Conservation (phyloP, 1,140 invertebrate genomes). For the Lordiphosa clarofinis region DNA sequence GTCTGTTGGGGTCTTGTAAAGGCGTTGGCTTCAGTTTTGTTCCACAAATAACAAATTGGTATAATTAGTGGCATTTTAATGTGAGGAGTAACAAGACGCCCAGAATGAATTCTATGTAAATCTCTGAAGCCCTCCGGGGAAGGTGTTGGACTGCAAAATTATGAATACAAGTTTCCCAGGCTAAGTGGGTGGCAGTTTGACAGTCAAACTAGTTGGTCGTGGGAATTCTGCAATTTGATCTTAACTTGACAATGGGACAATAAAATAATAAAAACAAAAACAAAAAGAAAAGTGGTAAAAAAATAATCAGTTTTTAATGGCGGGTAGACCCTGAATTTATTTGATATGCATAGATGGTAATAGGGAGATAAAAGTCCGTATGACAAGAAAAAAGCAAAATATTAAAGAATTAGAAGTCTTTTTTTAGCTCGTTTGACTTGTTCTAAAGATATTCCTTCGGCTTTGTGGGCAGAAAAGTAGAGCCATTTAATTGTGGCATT, state of each 20-base stretch:
- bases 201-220: slow-evolving; percentile 17
- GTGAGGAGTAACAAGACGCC: slow-evolving; percentile 22
- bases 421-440: too few species aligned
- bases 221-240: slow-evolving; percentile 33
- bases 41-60: slow-evolving; percentile 62
- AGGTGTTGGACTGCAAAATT: slow-evolving; percentile 68
- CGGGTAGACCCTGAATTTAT: slow-evolving; percentile 44
- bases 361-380: slow-evolving; percentile 26
- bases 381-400: too few species aligned
- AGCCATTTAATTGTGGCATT: too few species aligned
- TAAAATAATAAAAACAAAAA: slow-evolving; percentile 36
- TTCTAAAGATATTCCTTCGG: too few species aligned
- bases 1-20: slow-evolving; percentile 9
- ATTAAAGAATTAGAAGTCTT: too few species aligned
- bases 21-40: slow-evolving; percentile 39
- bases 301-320: slow-evolving; percentile 58
- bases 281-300: slow-evolving; percentile 30
- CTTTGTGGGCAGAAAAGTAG: too few species aligned
- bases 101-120: slow-evolving; percentile 36
- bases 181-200: slow-evolving; percentile 52
- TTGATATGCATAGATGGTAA: slow-evolving; percentile 44
- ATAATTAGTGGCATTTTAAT: slow-evolving; percentile 63
- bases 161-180: slow-evolving; percentile 51
- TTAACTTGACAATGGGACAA: slow-evolving; percentile 52
- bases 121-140: slow-evolving; percentile 11